These are phyloP conservation scores for Myotis vivesi DNA, from an alignment of 2,797 vertebrate species.

Conservation along the genomic window DNA sequence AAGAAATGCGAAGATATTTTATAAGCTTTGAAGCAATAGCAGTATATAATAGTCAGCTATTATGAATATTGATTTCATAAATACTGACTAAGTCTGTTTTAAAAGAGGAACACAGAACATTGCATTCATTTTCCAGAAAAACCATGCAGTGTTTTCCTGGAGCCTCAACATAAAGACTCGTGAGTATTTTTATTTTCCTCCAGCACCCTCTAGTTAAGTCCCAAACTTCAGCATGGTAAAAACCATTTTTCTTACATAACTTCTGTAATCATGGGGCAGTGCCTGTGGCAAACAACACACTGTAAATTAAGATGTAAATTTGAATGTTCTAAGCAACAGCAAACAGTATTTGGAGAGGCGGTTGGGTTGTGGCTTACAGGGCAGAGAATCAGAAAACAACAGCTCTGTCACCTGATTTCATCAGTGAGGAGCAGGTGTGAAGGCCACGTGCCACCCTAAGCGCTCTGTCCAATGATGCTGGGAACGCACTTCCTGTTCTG, in stretches of 20 bases:
- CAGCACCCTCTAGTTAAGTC: not conserved
- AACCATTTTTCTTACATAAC: not conserved
- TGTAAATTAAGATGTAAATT: not conserved
- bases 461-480: not conserved
- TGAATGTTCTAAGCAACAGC: not conserved
- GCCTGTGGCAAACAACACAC: not conserved
- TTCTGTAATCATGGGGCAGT: not conserved
- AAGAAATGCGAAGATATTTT: not conserved
- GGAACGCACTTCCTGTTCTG: not conserved
- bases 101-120: not conserved
- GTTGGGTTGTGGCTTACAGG: not conserved
- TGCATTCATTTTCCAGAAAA: not conserved
- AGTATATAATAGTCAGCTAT: not conserved
- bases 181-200: not conserved
- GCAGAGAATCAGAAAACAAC: not conserved
- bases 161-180: not conserved
- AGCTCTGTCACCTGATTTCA: not conserved
- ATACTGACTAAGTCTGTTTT: not conserved
- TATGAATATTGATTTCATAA: not conserved
- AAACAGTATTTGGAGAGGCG: not conserved
- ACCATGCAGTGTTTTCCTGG: not conserved
- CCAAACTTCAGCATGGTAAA: not conserved
- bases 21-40: not conserved
- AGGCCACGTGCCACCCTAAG: accelerated
- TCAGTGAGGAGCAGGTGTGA: not conserved